Base-by-base conservation (phyloP, 2,888 invertebrate species). In the Urechis unicinctus region DNA sequence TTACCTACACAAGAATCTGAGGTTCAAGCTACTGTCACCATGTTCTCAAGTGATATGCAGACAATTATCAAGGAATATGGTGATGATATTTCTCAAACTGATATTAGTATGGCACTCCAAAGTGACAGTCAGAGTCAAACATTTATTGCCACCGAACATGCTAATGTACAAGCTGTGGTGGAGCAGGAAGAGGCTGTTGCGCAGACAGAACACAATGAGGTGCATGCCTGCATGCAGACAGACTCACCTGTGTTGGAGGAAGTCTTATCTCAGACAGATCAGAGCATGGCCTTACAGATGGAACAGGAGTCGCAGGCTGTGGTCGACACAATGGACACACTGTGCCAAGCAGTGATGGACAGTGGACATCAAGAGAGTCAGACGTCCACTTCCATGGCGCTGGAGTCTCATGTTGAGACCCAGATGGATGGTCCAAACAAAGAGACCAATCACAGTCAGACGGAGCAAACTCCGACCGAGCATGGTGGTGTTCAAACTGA, bases 201-300 rank as follows among this genome's bases (percentile, higher is more conserved):
- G 9, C 36, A 36, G 36, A 36, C 36, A 13, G 36, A 13, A 17
- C 9, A 13, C 9, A 17, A 36, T 17, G 36, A 36, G 36, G 17
- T 9, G 9, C 36, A 36, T 17, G 36, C 36, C 17, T 17, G 9
- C 36, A 36, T 36, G 9, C 36, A 36, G 36, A 36, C 36, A 36
- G 36, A 36, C 36, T 36, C 36, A 9, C 36, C 36, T 17, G 36
- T 13, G 9, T 36, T 36, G 36, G 17, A 17, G 9, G 9, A 36
- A 9, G 17, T 17, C 36, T 17, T 36, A 9, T 13, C 9, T 17
- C 58, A 58, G 49, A 58, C 58, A 21, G 48, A 46, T 26, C 42
- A 30, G n/a, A 58, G 58, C 52, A 51, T 58, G 53, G 55, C 58
- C n/a, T 43, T 24, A 9, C 28, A n/a, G 30, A 31, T 21, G 13